A percentile compares a stretch with the other conserved stretches of the same genome.
These are phyloP conservation scores for Tetramorium bicarinatum DNA, from an alignment of 2,888 invertebrate species.

Conservation along the genomic window DNA sequence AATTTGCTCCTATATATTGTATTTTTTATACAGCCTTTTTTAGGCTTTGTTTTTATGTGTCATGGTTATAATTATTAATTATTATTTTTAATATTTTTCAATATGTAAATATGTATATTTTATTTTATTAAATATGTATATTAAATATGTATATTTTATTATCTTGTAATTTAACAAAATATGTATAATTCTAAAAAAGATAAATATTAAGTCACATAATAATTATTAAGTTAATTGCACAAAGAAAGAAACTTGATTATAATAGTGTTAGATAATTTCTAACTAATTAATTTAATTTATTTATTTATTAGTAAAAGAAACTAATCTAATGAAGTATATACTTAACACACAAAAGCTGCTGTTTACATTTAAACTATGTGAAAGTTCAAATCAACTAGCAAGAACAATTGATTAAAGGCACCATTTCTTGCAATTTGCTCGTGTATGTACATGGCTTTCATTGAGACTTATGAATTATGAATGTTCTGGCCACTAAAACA, in stretches of 20 bases:
- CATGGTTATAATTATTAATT: not conserved
- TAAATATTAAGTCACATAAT: not conserved
- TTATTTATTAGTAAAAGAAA: not conserved
- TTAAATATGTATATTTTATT: not conserved
- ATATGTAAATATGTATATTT: not conserved
- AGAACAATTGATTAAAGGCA: not conserved
- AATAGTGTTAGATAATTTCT: not conserved
- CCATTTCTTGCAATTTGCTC: not conserved
- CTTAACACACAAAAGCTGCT: not conserved
- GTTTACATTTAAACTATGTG: not conserved
- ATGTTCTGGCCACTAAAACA: slow-evolving; percentile 2
- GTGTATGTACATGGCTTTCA: not conserved
- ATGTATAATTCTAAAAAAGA: not conserved
- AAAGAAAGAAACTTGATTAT: not conserved
- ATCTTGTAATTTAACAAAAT: not conserved
- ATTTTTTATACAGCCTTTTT: not conserved
- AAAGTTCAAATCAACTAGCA: slow-evolving; percentile 24
- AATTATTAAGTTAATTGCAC: not conserved
- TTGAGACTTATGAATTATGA: slow-evolving; percentile 39
- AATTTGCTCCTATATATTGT: not conserved
- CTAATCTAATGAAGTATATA: not conserved
- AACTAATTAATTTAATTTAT: not conserved
- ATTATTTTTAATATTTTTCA: slow-evolving; percentile 6
- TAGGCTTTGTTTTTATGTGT: not conserved
- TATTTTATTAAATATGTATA: not conserved